These are phyloP conservation scores for Sinella curviseta DNA, from an alignment of 1,140 invertebrate genomes.

Conservation along the genomic window DNA sequence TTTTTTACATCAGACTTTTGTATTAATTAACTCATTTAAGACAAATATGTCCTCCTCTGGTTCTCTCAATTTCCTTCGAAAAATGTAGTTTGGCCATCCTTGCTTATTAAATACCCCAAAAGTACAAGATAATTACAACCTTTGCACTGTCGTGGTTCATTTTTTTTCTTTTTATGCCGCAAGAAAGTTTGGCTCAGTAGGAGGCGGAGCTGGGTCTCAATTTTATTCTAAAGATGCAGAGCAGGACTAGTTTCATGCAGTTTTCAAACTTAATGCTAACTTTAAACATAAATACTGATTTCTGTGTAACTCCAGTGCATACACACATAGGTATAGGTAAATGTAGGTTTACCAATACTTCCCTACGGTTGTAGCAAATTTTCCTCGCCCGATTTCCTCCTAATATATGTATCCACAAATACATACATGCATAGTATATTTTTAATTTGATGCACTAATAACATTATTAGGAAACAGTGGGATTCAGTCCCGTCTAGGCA, in stretches of 20 bases:
- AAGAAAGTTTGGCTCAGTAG: neutral
- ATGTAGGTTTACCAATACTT: neutral
- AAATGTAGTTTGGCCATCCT: neutral
- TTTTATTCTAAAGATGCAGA: too few relatives aligned
- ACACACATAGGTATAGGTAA: too few relatives aligned
- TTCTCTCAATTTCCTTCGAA: neutral
- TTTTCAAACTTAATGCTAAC: too few relatives aligned
- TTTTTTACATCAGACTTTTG: too few relatives aligned
- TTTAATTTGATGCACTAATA: conserved; percentile 1
- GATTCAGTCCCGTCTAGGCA: neutral
- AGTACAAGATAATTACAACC: conserved; percentile 18
- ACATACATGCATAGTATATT: too few relatives aligned
- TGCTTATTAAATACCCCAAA: conserved; percentile 6
- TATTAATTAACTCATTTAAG: neutral
- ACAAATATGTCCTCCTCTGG: neutral
- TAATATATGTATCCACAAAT: too few relatives aligned
- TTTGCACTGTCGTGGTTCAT: neutral
- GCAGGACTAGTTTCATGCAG: neutral
- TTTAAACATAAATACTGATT: too few relatives aligned
- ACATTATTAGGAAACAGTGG: neutral
- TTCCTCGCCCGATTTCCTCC: conserved; percentile 5
- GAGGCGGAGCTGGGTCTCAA: neutral
- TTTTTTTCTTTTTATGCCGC: neutral
- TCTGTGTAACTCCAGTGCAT: too few relatives aligned
- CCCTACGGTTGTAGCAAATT: too few relatives aligned